Evolutionary conservation across 2,797 vertebrate genomes (phyloP).

Genomic region (Psittacula derbiana): DNA sequence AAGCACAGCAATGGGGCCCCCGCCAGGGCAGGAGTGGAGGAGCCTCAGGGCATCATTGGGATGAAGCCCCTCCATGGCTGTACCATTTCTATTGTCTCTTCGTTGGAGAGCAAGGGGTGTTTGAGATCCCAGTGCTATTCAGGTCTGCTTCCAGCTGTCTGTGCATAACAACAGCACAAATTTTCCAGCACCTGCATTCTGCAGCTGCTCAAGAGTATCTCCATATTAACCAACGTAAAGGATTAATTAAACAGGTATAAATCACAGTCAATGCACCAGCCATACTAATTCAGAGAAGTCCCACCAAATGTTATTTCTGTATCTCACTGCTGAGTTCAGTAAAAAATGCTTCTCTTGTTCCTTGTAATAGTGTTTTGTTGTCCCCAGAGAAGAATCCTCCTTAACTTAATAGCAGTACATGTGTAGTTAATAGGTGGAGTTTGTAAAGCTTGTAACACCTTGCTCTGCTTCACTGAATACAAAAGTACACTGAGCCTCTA

Average conservation of each 20-base stretch:
- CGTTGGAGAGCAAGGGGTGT: fast-evolving
- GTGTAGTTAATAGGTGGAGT: background rate
- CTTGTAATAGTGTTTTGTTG: background rate
- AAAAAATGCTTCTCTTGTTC: background rate
- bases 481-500: background rate
- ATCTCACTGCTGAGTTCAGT: background rate
- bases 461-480: background rate
- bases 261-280: background rate
- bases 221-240: background rate
- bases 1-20: fast-evolving
- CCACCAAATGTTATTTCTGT: background rate
- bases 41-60: fast-evolving
- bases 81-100: background rate
- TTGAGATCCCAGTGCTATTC: background rate
- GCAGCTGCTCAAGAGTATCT: background rate
- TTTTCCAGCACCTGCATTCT: background rate
- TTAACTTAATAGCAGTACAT: background rate
- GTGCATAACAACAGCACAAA: background rate
- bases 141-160: background rate
- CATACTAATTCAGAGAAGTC: background rate
- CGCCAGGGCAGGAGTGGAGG: background rate
- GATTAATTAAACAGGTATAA: background rate
- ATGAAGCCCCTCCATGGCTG: background rate
- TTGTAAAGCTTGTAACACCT: background rate
- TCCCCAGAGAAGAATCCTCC: background rate